Evolutionary conservation across 2,113 vertebrate species (phyloP), one percentile per base, ranked within the genome.

Genomic region (Rhizomys pruinosus): DNA sequence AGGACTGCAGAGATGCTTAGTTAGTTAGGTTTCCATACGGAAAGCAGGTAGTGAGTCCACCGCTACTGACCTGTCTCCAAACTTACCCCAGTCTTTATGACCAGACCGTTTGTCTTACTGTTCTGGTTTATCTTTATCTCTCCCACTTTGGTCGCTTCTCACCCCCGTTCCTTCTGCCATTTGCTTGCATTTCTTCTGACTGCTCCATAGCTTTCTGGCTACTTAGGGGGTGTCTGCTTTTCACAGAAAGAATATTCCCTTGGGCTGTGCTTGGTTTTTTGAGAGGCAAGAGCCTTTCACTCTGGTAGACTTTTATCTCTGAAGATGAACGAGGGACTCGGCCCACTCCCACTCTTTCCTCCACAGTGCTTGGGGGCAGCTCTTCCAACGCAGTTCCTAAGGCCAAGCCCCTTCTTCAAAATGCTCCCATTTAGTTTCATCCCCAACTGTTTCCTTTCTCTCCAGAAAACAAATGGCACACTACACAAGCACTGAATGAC

Each of bases 31-130:
- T 32, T 69, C 15, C 12, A 1, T 4, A 0, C 15, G 42, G 52
- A 23, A 55, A 74, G 27, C 27, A 7, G 29, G 6, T 27, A 29
- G 20, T 73, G 32, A 9, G 34, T 15, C 42, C 22, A 1, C 3
- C 5, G 84, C 15, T 6, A 4, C 17, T 25, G 29, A 42, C n/a
- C 32, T 63, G 19, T 52, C 23, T 12, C 39, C 44, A 20, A 16
- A 3, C 8, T 34, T 12, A 44, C 17, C 34, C 22, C 2, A 47
- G 16, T 47, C 66, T 76, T 66, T 44, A 39, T 11, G 13, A 10
- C 32, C 6, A 11, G 17, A 5, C 55, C 63, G 22, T 44, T 61
- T 55, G 1, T 13, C 23, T 57, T 8, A 17, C 0, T 16, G 7
- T 61, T 34, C 25, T n/a, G 17, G 11, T n/a, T 39, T 11, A 2